phyloP scores from a whole-genome alignment of 2,113 vertebrate genomes.

The Oryctolagus cuniculus region mOryCun1.1 NC_091443.1:5361001-5361500 shows the following conservation, averaged over 20 bases:
- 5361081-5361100: neutral
- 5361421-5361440: slow-evolving; percentile 74
- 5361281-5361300: neutral
- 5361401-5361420: slow-evolving; percentile 24
- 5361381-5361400: neutral
- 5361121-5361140: neutral
- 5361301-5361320: neutral
- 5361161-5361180: neutral
- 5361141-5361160: neutral
- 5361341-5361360: neutral
- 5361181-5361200: neutral
- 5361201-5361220: neutral
- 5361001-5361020: slow-evolving; percentile 30
- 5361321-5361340: neutral
- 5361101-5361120: neutral
- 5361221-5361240: neutral
- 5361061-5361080: neutral
- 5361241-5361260: neutral
- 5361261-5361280: neutral
- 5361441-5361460: slow-evolving; percentile 71
- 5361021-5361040: neutral
- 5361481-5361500: slow-evolving; percentile 76
- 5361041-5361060: neutral
- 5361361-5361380: neutral
- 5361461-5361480: slow-evolving; percentile 77